phyloP scores from a whole-genome alignment of 2,888 invertebrate species.

The Prostheceraeus crozeri region DNA sequence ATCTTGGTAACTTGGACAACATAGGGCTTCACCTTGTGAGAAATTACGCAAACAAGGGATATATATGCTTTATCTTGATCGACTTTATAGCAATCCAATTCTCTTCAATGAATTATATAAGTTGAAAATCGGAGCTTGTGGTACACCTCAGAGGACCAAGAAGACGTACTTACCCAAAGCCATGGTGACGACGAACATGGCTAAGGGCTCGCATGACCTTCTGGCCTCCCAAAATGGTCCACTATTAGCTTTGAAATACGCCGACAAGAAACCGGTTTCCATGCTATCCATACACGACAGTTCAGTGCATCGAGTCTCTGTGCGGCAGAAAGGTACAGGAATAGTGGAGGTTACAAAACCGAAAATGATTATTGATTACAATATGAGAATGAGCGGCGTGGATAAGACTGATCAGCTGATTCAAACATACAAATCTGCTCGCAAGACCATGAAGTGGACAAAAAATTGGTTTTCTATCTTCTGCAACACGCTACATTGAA shows the following conservation, averaged over 20 bases:
- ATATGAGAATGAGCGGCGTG: conserved; percentile 27
- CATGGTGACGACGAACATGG: conserved; percentile 14
- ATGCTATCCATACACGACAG: conserved; percentile 17
- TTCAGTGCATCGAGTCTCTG: conserved; percentile 4
- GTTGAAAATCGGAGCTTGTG: conserved; percentile 7
- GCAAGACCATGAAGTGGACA: conserved; percentile 31
- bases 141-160: background rate
- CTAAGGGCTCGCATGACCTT: background rate
- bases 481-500: conserved; percentile 20
- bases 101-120: conserved; percentile 12
- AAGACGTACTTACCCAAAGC: conserved; percentile 10
- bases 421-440: background rate
- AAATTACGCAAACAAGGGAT: conserved; percentile 17
- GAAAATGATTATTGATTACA: conserved; percentile 14
- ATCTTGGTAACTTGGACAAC: conserved; percentile 11
- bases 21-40: conserved; percentile 19
- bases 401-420: conserved; percentile 28
- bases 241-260: conserved; percentile 6
- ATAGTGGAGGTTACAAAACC: conserved; percentile 10
- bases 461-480: conserved; percentile 23
- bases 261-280: conserved; percentile 10
- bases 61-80: conserved; percentile 11
- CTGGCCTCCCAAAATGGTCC: conserved; percentile 3
- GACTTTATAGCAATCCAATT: conserved; percentile 17
- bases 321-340: conserved; percentile 3